Evolutionary conservation across 1,140 invertebrate species (phyloP).

Genomic region (Cydia amplana): DNA sequence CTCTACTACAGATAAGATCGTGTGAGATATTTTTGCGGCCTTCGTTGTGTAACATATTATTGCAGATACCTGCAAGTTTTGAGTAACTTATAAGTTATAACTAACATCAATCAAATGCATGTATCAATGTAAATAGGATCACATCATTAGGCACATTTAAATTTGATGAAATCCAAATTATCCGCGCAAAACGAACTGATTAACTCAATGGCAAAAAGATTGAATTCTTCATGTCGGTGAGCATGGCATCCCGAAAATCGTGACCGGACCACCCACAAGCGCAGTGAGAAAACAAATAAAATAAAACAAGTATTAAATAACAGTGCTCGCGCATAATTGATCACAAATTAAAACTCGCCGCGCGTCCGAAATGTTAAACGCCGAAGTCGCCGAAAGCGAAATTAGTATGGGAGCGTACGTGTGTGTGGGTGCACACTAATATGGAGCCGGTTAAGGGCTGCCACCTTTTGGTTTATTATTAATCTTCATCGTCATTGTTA

Average conservation of each 20-base stretch:
- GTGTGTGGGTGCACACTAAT: slow-evolving; percentile 45
- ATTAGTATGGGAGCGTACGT: slow-evolving; percentile 52
- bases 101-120: too few species aligned
- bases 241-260: slow-evolving; percentile 65
- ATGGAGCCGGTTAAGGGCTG: slow-evolving; percentile 37
- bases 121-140: not conserved
- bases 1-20: too few species aligned
- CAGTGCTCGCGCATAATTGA: slow-evolving; percentile 78
- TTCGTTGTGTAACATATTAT: too few species aligned
- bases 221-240: slow-evolving; percentile 67
- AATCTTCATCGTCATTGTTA: too few species aligned
- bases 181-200: slow-evolving; percentile 11
- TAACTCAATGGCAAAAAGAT: slow-evolving; percentile 66
- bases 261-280: slow-evolving; percentile 74
- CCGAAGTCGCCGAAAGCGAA: slow-evolving; percentile 69
- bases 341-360: slow-evolving; percentile 78
- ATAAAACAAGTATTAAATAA: slow-evolving; percentile 79
- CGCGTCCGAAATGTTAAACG: slow-evolving; percentile 73
- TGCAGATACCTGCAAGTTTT: not conserved
- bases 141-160: not conserved
- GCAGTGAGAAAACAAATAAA: slow-evolving; percentile 73
- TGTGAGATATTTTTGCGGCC: too few species aligned
- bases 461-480: not conserved
- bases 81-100: not conserved
- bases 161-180: not conserved